A percentile compares a stretch with the other conserved stretches of the same genome.
These are phyloP conservation scores for Limosa lapponica DNA, from an alignment of 2,797 vertebrate genomes.

Conservation along the genomic window DNA sequence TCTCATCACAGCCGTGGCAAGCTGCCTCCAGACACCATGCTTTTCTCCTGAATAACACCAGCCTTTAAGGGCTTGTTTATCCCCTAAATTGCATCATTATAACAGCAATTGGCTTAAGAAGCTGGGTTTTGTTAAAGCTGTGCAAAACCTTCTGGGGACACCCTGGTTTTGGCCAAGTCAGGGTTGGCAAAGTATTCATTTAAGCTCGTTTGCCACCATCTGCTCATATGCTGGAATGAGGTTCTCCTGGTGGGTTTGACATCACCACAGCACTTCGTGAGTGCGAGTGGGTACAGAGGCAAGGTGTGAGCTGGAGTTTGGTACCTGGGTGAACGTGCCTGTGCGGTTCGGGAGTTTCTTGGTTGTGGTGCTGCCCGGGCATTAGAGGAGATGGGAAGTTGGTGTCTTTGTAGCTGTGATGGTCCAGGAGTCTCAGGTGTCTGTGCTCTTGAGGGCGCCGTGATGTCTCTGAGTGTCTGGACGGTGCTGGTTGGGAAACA, in stretches of 20 bases:
- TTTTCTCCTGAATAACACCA: slow-evolving; percentile 33
- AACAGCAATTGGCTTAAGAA: slow-evolving; percentile 31
- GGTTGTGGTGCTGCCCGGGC: background rate
- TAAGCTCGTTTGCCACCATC: background rate
- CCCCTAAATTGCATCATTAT: slow-evolving; percentile 51
- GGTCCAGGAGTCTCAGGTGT: background rate
- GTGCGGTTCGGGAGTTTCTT: background rate
- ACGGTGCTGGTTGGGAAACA: fast-evolving
- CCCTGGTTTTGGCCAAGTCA: slow-evolving; percentile 25
- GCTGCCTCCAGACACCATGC: slow-evolving; percentile 21
- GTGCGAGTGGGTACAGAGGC: background rate
- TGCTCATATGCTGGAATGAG: background rate
- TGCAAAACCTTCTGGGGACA: slow-evolving; percentile 23
- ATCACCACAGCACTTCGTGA: background rate
- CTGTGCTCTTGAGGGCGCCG: too few relatives aligned
- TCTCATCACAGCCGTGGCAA: background rate
- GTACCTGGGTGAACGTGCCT: background rate
- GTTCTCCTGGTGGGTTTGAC: background rate
- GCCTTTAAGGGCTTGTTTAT: slow-evolving; percentile 50
- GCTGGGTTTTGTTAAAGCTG: slow-evolving; percentile 26
- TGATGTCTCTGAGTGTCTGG: fast-evolving
- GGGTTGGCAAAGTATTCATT: background rate
- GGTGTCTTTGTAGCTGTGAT: background rate
- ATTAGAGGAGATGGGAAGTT: background rate
- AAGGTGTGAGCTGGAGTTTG: background rate